These are phyloP conservation scores for Halcyon badia DNA, from an alignment of 2,797 vertebrate species.

Conservation along the genomic window DNA sequence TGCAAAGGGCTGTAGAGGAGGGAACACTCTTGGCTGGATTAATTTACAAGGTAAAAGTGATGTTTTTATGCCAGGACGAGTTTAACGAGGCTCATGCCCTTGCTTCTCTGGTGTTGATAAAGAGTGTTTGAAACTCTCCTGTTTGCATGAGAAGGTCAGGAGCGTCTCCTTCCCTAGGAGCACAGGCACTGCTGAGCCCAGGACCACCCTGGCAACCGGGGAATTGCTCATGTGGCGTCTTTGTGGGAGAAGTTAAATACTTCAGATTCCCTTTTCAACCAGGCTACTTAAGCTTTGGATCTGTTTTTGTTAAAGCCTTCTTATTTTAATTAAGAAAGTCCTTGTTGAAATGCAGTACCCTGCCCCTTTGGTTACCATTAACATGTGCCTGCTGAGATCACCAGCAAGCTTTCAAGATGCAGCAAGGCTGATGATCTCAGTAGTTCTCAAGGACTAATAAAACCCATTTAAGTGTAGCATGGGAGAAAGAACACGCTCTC, in stretches of 20 bases:
- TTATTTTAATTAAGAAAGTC: constrained; percentile 41
- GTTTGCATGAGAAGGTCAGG: fast-evolving
- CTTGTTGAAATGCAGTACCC: constrained; percentile 8
- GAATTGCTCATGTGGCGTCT: neutral
- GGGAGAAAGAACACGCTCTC: neutral
- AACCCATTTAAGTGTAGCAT: neutral
- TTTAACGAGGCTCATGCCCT: neutral
- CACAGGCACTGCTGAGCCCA: neutral
- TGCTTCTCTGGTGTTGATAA: neutral
- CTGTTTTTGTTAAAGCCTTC: constrained; percentile 39
- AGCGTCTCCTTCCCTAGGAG: neutral
- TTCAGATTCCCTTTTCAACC: constrained; percentile 10
- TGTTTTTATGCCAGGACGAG: neutral
- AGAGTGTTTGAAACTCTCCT: neutral
- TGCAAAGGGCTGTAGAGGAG: neutral
- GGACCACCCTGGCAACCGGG: neutral
- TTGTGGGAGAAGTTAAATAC: neutral
- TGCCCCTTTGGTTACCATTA: neutral
- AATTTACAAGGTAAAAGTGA: neutral
- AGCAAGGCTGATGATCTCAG: neutral
- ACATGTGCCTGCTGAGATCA: neutral
- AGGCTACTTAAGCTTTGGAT: constrained; percentile 1
- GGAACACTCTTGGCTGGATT: neutral
- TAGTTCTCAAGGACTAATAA: neutral
- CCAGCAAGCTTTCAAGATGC: neutral